Base-by-base conservation (phyloP, 1,140 invertebrate species). In the Fragariocoptes setiger region DNA sequence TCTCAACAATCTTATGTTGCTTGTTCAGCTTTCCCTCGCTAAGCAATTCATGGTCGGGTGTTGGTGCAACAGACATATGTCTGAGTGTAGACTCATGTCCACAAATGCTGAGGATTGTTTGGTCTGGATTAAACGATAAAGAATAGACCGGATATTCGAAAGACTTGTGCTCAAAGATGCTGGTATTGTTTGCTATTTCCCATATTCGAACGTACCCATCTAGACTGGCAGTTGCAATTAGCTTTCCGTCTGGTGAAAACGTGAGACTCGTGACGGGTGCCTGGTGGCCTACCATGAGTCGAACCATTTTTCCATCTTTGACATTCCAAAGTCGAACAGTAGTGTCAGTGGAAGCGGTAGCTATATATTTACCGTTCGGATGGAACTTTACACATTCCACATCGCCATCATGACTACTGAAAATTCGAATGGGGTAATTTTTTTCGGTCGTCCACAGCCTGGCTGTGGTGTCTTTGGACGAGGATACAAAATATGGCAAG, bases 391-490 rank as follows among this genome's bases (percentile, higher is more conserved):
- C 63, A 50, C 71, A 66, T 56, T 78, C 76, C 20, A 85, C 70
- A 63, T 79, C 73, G 53, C 70, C 62, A 46, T 67, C 70, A 54
- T 85, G 78, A 14, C 76, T 78, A 37, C 69, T 70, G 55, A 77
- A 76, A 46, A 78, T 67, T 47, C 78, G 61, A 1, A 80, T 57
- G 21, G 74, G 72, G 56, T 72, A 71, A 31, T 70, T 72, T 46
- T 69, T 66, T 54, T 76, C 75, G 46, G 76, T 57, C n/a, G 68
- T 68, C 78, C 78, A 86, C 20, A 86, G 54, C 52, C 76, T 68
- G 2, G 74, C 76, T 25, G 76, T 82, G 49, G 65, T 64, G 54
- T 86, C 80, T 45, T 72, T 68, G 35, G 76, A 80, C 38, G 74
- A 77, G 4, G 78, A 77, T 1, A 69, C 71, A 52, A 76, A 66